Base-by-base conservation (phyloP, 2,888 invertebrate species). In the Coecobrya sp. region DNA sequence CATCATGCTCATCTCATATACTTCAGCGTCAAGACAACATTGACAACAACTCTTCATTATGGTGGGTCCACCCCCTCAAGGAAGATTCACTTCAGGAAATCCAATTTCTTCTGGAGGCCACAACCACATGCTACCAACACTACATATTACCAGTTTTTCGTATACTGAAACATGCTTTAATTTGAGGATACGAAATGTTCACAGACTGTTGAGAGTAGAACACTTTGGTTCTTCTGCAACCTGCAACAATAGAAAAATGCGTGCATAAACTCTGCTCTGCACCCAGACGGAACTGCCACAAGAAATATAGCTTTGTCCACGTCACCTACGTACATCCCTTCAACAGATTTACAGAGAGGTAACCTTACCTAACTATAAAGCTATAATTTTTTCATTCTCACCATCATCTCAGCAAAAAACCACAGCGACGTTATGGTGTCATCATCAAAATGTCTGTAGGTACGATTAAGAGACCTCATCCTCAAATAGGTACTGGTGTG, bases 21-120 rank as follows among this genome's bases (percentile, higher is more conserved):
- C 52, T 25, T 52, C 27, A 52, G 22, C 22, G 22, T 25, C 45
- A 73, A 19, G 22, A 22, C 42, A 76, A 22, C 76, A 76, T 76
- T 70, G 70, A 70, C 70, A 68, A 36, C 68, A 42, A n/a, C n/a
- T n/a, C n/a, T 42, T 19, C 42, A 42, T 62, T 62, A 19, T 55
- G 0, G 36, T 19, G 62, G 82, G 59, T 82, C 82, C 82, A 62
- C 82, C 82, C 82, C 82, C 82, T 62, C 82, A 62, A 82, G 82
- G 82, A 82, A 82, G 82, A 82, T 82, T 82, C 62, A 82, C 82
- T 82, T 82, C 82, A 82, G 36, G 59, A 82, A 62, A 59, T 82
- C 36, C 8, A 62, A 55, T 52, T 79, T 62, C 59, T 62, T 45
- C 82, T 81, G 52, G 81, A 81, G 42, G 82, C 62, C 52, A 82